Conservation (phyloP, 2,113 vertebrate species). For the Maccullochella peelii region DNA sequence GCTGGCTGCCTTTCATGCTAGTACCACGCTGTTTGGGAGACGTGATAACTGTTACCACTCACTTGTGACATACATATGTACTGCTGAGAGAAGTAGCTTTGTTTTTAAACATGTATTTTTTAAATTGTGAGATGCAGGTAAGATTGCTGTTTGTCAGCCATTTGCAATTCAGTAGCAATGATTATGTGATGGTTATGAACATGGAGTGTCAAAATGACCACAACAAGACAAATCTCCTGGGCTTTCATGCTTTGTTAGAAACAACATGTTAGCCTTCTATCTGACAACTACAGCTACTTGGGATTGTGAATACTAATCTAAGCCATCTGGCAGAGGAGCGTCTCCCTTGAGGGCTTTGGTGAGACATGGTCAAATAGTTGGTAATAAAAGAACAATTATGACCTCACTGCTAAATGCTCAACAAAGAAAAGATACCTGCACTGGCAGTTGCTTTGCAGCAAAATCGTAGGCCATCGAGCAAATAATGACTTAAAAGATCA, state of each 20-base stretch:
- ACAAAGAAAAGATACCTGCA: not conserved
- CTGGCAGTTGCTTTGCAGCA: not conserved
- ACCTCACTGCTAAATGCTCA: constrained; percentile 34
- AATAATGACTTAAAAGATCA: not conserved
- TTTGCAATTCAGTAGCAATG: constrained; percentile 38
- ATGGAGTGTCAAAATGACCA: constrained; percentile 42
- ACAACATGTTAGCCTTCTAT: constrained; percentile 64
- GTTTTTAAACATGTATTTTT: constrained; percentile 37
- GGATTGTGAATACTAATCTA: constrained; percentile 70
- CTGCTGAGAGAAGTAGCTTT: constrained; percentile 23
- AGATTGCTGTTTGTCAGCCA: constrained; percentile 40
- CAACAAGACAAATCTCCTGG: constrained; percentile 28
- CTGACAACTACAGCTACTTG: constrained; percentile 66
- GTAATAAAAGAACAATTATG: constrained; percentile 46
- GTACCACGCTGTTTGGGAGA: constrained; percentile 65
- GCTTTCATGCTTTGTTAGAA: constrained; percentile 67
- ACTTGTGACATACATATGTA: constrained; percentile 40
- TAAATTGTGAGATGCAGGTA: constrained; percentile 54
- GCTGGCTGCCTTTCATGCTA: constrained; percentile 54
- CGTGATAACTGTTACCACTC: constrained; percentile 54
- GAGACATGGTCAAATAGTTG: constrained; percentile 58
- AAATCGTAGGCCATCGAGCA: not conserved
- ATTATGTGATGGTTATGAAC: constrained; percentile 41
- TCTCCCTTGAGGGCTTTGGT: constrained; percentile 40
- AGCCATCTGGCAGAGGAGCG: constrained; percentile 65